Base-by-base conservation (phyloP, 2,888 invertebrate species). In the Pelosia muscerda region DNA sequence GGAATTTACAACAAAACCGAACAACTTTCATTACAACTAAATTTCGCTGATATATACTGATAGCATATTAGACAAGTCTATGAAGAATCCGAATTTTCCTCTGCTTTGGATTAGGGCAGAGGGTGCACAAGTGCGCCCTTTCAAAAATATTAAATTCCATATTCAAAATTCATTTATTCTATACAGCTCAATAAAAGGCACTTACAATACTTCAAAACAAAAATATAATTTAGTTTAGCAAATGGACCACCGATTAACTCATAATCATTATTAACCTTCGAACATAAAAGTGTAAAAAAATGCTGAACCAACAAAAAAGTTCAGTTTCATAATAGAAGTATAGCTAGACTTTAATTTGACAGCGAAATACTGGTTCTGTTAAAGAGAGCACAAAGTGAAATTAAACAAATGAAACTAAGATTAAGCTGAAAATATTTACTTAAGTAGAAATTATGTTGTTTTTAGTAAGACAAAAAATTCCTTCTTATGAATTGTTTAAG, bases 381-480 rank as follows among this genome's bases (percentile, higher is more conserved):
- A 58, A 34, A n/a, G 42, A 42, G 42, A 19, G 42, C 42, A 19
- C 42, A 42, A 42, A 42, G 42, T 42, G 19, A 42, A 42, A 42
- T 42, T 26, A 49, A 28, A 61, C 28, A 49, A 61, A 61, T 26
- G n/a, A 49, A 22, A 26, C 49, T 26, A 61, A 25, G 11, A 19
- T 61, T 61, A 38, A 49, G 28, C 28, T 28, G 42, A 42, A 26
- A 61, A 23, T 11, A 53, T 15, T 5, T 42, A 1, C 5, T 42
- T 53, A 53, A 28, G 26, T 38, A 9, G 11, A 53, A 62, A 53
- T 53, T 28, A 28, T n/a, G 53, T 26, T 49, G 11, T 53, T 42
- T 28, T 69, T 67, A 72, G 61, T 77, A 71, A 23, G 31, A 49
- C 9, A 9, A 60, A 38, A 22, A 3, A 42, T 19, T 60, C 25